These are phyloP conservation scores for Heptranchias perlo DNA, from an alignment of 2,113 vertebrate species.

Conservation along the genomic window DNA sequence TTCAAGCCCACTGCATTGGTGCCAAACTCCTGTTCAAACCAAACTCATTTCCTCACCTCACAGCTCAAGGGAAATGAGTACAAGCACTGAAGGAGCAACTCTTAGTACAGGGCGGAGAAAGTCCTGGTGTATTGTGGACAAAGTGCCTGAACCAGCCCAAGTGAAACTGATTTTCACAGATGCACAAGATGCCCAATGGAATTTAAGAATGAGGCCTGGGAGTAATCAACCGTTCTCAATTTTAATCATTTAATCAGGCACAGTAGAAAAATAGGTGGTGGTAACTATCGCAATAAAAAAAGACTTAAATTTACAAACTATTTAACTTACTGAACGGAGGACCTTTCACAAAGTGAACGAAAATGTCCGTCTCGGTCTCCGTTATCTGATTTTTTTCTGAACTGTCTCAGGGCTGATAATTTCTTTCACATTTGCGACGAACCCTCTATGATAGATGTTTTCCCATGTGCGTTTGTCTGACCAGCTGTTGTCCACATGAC, in stretches of 20 bases:
- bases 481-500: constrained; percentile 43
- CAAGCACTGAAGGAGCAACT: neutral
- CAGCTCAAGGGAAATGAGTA: neutral
- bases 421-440: constrained; percentile 72
- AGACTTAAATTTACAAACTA: neutral
- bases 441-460: constrained; percentile 69
- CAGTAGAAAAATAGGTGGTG: neutral
- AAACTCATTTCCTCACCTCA: neutral
- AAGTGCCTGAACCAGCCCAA: neutral
- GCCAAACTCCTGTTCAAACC: neutral
- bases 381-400: neutral
- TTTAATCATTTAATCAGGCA: neutral
- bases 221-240: neutral
- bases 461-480: constrained; percentile 36
- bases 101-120: neutral
- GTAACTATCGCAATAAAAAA: neutral
- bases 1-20: neutral
- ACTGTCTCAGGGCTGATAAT: constrained; percentile 60
- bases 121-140: neutral
- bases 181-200: neutral
- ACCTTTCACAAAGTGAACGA: neutral
- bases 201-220: neutral
- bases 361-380: neutral
- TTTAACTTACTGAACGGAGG: neutral
- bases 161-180: neutral